A percentile compares a stretch with the other conserved stretches of the same genome.
These are phyloP conservation scores for Pomatostomus ruficeps DNA, from an alignment of 2,113 vertebrate genomes.

Conservation along the genomic window DNA sequence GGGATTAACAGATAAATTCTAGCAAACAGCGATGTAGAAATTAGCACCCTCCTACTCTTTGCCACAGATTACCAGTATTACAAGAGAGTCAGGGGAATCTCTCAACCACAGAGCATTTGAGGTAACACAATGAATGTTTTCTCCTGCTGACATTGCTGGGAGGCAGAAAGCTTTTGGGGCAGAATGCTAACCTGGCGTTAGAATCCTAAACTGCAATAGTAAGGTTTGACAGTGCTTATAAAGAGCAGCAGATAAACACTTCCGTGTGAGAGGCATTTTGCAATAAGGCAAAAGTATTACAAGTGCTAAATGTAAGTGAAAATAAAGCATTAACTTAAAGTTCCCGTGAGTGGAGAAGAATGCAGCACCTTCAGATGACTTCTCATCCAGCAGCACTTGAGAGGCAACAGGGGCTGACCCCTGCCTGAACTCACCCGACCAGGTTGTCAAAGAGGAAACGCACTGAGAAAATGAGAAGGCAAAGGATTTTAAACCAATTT, in stretches of 20 bases:
- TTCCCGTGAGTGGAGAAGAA: neutral
- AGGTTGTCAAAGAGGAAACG: neutral
- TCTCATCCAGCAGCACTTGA: neutral
- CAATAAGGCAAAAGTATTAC: neutral
- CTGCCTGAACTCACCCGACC: neutral
- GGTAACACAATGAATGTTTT: neutral
- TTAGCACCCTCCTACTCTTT: neutral
- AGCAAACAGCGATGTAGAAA: neutral
- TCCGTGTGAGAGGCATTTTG: neutral
- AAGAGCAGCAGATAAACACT: neutral
- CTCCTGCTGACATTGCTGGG: neutral
- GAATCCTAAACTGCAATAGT: neutral
- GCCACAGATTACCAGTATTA: neutral
- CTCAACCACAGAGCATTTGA: neutral
- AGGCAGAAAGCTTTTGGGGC: neutral
- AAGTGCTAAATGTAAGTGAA: neutral
- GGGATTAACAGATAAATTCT: neutral
- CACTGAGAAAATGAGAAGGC: neutral
- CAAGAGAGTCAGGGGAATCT: neutral
- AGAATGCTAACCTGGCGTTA: neutral
- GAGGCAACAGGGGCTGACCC: neutral
- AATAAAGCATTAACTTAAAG: neutral
- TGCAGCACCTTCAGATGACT: neutral
- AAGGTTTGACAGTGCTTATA: neutral
- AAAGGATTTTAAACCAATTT: neutral